Evolutionary conservation across 2,888 invertebrate genomes (phyloP).

Genomic region (Nephrotoma flavescens): DNA sequence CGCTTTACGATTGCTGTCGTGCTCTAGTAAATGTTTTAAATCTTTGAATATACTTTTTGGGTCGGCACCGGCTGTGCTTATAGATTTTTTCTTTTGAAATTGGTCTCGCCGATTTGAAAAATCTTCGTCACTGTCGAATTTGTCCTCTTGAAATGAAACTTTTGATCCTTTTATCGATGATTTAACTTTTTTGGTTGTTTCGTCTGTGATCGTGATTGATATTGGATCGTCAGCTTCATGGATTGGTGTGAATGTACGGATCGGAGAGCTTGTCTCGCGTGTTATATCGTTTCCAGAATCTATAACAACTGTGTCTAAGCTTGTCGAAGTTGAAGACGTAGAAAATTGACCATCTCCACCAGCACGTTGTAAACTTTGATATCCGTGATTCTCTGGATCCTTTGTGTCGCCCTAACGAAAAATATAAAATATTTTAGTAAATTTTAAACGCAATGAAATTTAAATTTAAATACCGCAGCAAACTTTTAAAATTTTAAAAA

Average conservation of each 20-base stretch:
- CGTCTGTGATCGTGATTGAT: constrained; percentile 11
- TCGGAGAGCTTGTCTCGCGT: constrained; percentile 16
- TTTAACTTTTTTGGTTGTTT: constrained; percentile 20
- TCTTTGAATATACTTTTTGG: constrained; percentile 33
- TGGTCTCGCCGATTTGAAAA: constrained; percentile 30
- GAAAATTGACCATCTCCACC: constrained; percentile 20
- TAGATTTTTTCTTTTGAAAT: constrained; percentile 30
- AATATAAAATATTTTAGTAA: background rate
- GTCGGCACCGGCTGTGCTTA: constrained; percentile 23
- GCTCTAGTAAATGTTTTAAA: constrained; percentile 26
- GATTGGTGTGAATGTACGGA: constrained; percentile 16
- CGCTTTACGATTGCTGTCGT: constrained; percentile 26
- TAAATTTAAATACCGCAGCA: background rate
- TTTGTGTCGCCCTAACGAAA: constrained; percentile 14
- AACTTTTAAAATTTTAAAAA: background rate
- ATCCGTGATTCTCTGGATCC: constrained; percentile 22
- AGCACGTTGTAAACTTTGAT: constrained; percentile 18
- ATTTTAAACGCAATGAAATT: background rate
- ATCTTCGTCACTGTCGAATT: constrained; percentile 27
- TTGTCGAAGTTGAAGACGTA: constrained; percentile 40
- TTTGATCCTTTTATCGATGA: constrained; percentile 28
- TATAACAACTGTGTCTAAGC: constrained; percentile 34
- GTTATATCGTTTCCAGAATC: constrained; percentile 10
- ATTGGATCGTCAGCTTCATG: constrained; percentile 12
- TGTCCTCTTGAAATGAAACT: constrained; percentile 25